Conservation (phyloP, 2,113 vertebrate genomes). For the Budorcas taxicolor region DNA sequence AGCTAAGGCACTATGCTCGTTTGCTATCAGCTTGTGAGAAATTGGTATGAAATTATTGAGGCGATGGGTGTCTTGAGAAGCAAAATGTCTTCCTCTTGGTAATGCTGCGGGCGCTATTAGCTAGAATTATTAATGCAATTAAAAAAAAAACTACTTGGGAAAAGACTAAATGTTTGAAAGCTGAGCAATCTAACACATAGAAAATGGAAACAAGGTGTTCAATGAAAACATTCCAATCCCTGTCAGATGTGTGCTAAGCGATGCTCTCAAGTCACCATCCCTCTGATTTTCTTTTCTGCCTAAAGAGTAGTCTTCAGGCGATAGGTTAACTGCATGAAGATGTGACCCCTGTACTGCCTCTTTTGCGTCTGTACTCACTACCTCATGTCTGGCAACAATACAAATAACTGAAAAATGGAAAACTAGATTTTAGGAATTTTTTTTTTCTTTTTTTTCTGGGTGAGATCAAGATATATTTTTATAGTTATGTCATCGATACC, state of each 20-base stretch:
- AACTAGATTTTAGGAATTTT: neutral
- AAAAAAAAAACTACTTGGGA: neutral
- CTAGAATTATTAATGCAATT: neutral
- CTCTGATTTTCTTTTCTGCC: neutral
- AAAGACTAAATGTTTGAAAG: conserved; percentile 3
- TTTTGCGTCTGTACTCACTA: neutral
- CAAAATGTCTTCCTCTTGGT: conserved; percentile 11
- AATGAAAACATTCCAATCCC: neutral
- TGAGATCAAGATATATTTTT: conserved; percentile 16
- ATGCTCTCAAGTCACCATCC: neutral
- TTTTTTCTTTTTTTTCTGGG: neutral
- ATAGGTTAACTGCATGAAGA: neutral
- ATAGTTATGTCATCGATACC: neutral
- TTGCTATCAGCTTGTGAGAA: neutral
- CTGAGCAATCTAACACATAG: neutral
- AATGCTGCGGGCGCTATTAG: neutral
- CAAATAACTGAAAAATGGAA: conserved; percentile 1
- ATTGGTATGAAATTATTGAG: neutral
- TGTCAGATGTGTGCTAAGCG: neutral
- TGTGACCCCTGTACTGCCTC: neutral
- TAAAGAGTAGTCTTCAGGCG: neutral
- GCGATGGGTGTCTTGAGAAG: neutral
- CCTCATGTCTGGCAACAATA: conserved; percentile 5
- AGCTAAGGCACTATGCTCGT: neutral
- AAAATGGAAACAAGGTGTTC: neutral